phyloP scores from a whole-genome alignment of 2,797 vertebrate species.

The Siniperca obscura region DNA sequence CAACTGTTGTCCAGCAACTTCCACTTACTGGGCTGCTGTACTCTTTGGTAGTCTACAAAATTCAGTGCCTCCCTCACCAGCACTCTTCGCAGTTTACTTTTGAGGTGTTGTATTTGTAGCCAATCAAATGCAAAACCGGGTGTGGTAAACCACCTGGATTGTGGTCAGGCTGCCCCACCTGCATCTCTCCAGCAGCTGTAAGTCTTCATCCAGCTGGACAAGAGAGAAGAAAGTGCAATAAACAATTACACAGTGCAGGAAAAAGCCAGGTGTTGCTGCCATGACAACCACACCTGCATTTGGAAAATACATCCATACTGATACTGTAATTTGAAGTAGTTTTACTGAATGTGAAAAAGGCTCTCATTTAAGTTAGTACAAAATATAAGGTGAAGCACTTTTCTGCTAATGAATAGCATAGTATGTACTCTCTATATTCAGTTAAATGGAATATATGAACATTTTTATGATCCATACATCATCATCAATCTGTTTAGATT shows the following conservation, averaged over 20 bases:
- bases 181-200: constrained; percentile 23
- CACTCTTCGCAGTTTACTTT: background rate
- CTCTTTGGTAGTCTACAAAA: background rate
- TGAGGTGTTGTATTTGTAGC: constrained; percentile 5
- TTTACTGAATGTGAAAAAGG: constrained; percentile 4
- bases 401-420: background rate
- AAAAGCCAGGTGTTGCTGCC: constrained; percentile 19
- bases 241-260: constrained; percentile 10
- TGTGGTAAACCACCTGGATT: background rate
- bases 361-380: background rate
- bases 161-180: background rate
- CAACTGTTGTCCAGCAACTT: background rate
- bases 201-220: constrained; percentile 12
- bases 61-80: background rate
- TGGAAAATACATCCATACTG: background rate
- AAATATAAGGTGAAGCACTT: background rate
- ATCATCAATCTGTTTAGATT: background rate
- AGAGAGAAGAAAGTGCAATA: constrained; percentile 7
- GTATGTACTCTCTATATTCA: background rate
- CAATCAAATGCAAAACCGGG: constrained; percentile 1
- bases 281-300: constrained; percentile 2
- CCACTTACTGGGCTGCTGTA: background rate
- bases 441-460: background rate
- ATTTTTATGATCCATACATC: background rate
- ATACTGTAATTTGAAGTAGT: constrained; percentile 1